Conservation (phyloP, 2,888 invertebrate genomes). For the Eugnorisma glareosa region DNA sequence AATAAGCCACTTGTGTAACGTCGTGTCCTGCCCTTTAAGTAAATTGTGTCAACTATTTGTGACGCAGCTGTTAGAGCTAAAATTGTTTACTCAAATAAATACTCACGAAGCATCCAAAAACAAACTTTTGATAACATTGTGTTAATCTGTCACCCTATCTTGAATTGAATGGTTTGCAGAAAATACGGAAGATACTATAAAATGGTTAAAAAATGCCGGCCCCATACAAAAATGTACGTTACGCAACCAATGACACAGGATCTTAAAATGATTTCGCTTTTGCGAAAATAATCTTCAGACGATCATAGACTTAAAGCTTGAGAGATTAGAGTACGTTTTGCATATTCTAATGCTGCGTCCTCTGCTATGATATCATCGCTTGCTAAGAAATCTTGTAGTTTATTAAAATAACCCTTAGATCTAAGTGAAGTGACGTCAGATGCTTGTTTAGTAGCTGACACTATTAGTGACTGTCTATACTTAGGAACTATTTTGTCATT, state of each 20-base stretch:
- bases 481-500: constrained; percentile 16
- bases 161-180: constrained; percentile 16
- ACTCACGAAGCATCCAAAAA: background rate
- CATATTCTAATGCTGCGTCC: constrained; percentile 23
- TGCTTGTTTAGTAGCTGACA: constrained; percentile 48
- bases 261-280: constrained; percentile 60
- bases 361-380: constrained; percentile 62
- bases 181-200: constrained; percentile 28
- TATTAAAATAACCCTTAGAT: constrained; percentile 69
- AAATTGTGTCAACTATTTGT: constrained; percentile 2
- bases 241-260: constrained; percentile 70
- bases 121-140: background rate
- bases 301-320: constrained; percentile 37
- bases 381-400: constrained; percentile 59
- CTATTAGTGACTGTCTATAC: constrained; percentile 33
- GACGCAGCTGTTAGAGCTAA: background rate
- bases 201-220: constrained; percentile 52
- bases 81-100: constrained; percentile 12
- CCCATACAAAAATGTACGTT: constrained; percentile 58
- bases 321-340: constrained; percentile 51
- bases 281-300: constrained; percentile 47
- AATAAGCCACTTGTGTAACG: too few relatives aligned
- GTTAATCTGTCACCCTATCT: too few relatives aligned
- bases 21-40: background rate
- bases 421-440: constrained; percentile 64